Conservation (phyloP, 1,140 invertebrate species). For the Saccostrea glomerata region DNA sequence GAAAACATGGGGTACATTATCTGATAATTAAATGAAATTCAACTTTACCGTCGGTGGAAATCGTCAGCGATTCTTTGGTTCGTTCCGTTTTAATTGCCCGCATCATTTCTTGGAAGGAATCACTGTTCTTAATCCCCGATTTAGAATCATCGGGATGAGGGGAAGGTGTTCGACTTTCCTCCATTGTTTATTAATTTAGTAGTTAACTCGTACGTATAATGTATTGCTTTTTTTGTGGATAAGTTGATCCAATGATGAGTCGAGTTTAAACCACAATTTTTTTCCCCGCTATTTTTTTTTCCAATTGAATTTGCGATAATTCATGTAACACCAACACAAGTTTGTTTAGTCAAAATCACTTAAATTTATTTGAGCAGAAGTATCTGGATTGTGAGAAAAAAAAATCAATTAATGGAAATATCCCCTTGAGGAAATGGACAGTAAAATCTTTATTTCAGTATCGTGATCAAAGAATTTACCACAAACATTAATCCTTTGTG, state of each 20-base stretch:
- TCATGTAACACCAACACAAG: no score
- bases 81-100: constrained; percentile 3
- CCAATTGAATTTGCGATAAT: not conserved
- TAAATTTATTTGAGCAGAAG: no score
- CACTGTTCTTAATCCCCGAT: constrained; percentile 7
- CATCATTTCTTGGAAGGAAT: constrained; percentile 19
- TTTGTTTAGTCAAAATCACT: no score
- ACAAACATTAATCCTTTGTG: no score
- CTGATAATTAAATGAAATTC: not conserved
- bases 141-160: not conserved
- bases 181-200: constrained; percentile 8
- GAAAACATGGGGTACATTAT: not conserved
- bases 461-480: no score
- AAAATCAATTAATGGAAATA: no score
- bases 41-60: constrained; percentile 19
- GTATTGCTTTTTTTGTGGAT: not conserved
- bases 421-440: no score
- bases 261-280: not conserved
- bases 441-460: no score
- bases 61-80: not conserved
- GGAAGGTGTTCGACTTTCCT: constrained; percentile 29
- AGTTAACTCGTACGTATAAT: not conserved
- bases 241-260: not conserved
- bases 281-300: no score
- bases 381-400: no score